phyloP scores from a whole-genome alignment of 2,888 invertebrate genomes.

The Elaeidobius kamerunicus region DNA sequence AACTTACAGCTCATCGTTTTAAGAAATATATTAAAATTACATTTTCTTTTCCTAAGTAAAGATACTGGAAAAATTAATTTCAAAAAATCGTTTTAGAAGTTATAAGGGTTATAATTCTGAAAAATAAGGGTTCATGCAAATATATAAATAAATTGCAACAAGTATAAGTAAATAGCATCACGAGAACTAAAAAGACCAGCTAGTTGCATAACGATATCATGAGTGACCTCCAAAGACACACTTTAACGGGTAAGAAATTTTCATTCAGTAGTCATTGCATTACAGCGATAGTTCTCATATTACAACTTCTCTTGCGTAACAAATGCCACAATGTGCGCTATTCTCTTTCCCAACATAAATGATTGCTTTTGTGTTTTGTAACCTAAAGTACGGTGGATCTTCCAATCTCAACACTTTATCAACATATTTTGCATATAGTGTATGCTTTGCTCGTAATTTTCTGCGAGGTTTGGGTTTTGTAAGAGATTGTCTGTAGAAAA shows the following conservation, averaged over 20 bases:
- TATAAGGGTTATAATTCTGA: too few relatives aligned
- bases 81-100: too few relatives aligned
- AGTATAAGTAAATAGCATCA: too few relatives aligned
- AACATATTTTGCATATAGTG: slow-evolving; percentile 1
- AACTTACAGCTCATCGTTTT: too few relatives aligned
- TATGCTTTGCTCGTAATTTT: background rate
- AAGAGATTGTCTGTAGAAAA: background rate
- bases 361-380: slow-evolving; percentile 16
- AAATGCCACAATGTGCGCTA: slow-evolving; percentile 8
- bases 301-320: slow-evolving; percentile 10
- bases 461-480: background rate
- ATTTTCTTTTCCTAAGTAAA: too few relatives aligned
- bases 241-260: slow-evolving; percentile 4
- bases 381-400: slow-evolving; percentile 9
- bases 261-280: slow-evolving; percentile 12
- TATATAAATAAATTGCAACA: too few relatives aligned
- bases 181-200: too few relatives aligned
- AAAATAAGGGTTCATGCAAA: too few relatives aligned
- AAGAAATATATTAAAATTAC: too few relatives aligned
- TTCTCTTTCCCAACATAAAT: slow-evolving; percentile 18
- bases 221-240: background rate
- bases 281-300: slow-evolving; percentile 2
- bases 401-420: slow-evolving; percentile 4
- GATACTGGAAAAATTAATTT: too few relatives aligned
- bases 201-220: background rate